A percentile compares a stretch with the other conserved stretches of the same genome.
Conservation (phyloP, 2,113 vertebrate genomes). For the Corythornis madagascariensis region DNA sequence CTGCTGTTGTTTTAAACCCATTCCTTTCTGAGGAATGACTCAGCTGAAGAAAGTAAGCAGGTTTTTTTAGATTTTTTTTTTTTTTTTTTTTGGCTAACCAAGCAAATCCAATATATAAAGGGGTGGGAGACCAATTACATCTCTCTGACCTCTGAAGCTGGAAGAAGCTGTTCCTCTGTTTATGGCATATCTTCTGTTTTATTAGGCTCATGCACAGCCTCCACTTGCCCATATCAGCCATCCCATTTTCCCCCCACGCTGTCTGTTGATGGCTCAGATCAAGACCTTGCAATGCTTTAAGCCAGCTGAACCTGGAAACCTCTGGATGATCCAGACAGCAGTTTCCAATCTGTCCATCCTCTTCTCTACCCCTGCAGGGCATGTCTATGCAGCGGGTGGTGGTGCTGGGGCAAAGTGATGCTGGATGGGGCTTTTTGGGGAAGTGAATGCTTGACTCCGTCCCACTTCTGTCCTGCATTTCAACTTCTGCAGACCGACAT, state of each 20-base stretch:
- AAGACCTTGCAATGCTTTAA: not conserved
- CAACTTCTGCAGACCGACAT: constrained; percentile 27
- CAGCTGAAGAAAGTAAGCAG: not conserved
- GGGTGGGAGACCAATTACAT: not conserved
- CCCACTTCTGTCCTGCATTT: constrained; percentile 48
- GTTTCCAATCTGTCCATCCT: not conserved
- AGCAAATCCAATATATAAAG: not conserved
- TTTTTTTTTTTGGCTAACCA: not conserved
- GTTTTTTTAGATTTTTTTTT: not conserved
- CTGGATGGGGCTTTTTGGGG: not conserved
- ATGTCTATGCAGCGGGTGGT: not conserved
- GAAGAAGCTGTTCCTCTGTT: not conserved
- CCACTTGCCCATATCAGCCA: not conserved
- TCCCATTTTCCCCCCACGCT: not conserved
- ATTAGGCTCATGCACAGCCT: not conserved
- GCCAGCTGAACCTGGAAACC: not conserved
- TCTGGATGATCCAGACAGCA: not conserved
- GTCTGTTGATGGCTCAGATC: not conserved
- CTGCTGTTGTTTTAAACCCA: not conserved
- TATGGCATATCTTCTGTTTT: not conserved
- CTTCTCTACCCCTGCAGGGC: not conserved
- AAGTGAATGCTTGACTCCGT: not conserved
- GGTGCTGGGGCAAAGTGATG: accelerated
- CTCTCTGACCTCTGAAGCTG: not conserved
- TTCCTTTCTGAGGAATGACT: not conserved